phyloP scores from a whole-genome alignment of 2,888 invertebrate species.

The Netelia fuscicornis region DNA sequence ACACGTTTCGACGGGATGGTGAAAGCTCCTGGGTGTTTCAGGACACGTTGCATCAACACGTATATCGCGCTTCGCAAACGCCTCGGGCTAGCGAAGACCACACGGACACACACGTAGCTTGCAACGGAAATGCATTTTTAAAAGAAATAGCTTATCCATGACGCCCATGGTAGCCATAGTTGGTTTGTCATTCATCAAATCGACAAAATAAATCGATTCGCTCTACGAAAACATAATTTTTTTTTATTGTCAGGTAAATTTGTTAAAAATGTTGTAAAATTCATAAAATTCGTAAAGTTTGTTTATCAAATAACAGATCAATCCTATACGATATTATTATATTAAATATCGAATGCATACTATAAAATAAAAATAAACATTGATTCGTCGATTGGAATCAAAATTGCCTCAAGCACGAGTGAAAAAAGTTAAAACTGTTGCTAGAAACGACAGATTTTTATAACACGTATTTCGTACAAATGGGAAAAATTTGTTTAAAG shows the following conservation, averaged over 20 bases:
- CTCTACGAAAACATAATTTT: neutral
- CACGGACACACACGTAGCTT: neutral
- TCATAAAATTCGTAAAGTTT: too few species aligned
- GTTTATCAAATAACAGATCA: too few species aligned
- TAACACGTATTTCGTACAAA: neutral
- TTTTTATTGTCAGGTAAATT: too few species aligned
- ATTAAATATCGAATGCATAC: too few species aligned
- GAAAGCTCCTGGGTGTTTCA: slow-evolving; percentile 33
- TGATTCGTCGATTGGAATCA: too few species aligned
- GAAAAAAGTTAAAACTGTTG: neutral
- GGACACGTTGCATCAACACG: slow-evolving; percentile 43
- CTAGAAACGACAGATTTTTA: neutral
- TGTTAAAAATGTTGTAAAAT: too few species aligned
- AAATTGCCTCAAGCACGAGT: neutral
- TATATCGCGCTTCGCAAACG: slow-evolving; percentile 14
- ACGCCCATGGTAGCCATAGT: neutral
- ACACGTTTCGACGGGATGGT: neutral
- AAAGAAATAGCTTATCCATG: slow-evolving; percentile 1
- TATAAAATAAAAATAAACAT: too few species aligned
- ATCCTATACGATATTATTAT: too few species aligned
- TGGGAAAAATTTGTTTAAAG: neutral
- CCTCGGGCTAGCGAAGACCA: slow-evolving; percentile 6
- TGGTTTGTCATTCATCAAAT: neutral
- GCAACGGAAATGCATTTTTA: neutral
- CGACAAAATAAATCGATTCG: neutral